Evolutionary conservation across 2,113 vertebrate species (phyloP).

Genomic region (Xenopus laevis): DNA sequence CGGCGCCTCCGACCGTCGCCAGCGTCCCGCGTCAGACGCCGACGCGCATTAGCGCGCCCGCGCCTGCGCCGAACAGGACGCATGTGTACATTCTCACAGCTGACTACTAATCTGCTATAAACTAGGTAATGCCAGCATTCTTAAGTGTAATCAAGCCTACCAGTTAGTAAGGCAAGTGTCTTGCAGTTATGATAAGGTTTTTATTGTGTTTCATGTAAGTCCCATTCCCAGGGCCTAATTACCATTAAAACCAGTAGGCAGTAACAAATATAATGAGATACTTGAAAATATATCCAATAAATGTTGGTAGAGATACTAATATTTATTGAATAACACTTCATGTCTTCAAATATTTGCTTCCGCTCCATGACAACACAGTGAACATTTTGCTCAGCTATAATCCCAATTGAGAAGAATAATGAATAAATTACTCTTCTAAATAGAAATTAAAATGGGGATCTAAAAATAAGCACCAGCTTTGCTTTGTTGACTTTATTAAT

Average conservation of each 20-base stretch:
- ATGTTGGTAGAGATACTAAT: conserved; percentile 53
- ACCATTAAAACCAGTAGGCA: conserved; percentile 49
- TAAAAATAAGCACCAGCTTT: conserved; percentile 53
- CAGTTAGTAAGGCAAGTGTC: conserved; percentile 30
- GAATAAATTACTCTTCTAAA: conserved; percentile 54
- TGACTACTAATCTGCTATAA: too few relatives aligned
- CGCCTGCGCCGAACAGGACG: too few relatives aligned
- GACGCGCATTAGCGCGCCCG: too few relatives aligned
- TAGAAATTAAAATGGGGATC: conserved; percentile 48
- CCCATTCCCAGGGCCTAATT: conserved; percentile 52
- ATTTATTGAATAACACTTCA: conserved; percentile 56
- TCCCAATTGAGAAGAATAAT: conserved; percentile 49
- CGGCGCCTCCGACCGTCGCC: too few relatives aligned
- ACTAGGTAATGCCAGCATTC: too few relatives aligned
- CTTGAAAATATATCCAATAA: conserved; percentile 51
- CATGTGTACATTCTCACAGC: too few relatives aligned
- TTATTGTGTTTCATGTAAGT: conserved; percentile 48
- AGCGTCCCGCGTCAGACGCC: too few relatives aligned
- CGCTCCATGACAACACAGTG: conserved; percentile 38
- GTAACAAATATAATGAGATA: conserved; percentile 47
- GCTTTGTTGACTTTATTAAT: conserved; percentile 51
- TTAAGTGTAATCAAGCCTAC: neutral
- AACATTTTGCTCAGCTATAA: conserved; percentile 49
- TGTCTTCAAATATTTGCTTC: conserved; percentile 51
- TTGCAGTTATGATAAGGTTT: conserved; percentile 50